Percentiles rank a stretch among this genome's conserved stretches.
These are phyloP conservation scores for Caenorhabditis sulstoni DNA, from an alignment of 2,888 invertebrate genomes.

Conservation along the genomic window DNA sequence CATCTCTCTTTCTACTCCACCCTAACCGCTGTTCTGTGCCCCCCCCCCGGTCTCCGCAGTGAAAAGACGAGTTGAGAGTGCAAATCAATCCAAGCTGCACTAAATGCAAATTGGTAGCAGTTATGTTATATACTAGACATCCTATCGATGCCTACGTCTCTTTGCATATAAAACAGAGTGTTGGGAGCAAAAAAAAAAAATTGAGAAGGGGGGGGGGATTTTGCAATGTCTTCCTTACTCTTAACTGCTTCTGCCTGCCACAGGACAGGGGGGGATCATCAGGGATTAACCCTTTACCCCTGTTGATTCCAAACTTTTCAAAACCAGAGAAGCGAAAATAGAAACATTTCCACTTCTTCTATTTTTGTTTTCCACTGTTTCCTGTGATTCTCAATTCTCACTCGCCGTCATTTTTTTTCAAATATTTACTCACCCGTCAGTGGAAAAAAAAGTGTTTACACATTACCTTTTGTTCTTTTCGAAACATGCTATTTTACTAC, in stretches of 20 bases:
- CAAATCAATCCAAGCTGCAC: constrained; percentile 57
- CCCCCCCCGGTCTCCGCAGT: constrained; percentile 1
- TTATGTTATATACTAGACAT: constrained; percentile 44
- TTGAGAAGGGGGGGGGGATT: too few relatives aligned
- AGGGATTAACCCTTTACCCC: constrained; percentile 14
- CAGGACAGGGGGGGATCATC: constrained; percentile 5
- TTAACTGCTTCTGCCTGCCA: constrained; percentile 5
- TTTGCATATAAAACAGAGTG: background rate
- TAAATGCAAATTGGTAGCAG: constrained; percentile 56
- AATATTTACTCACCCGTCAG: too few relatives aligned
- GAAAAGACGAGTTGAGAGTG: constrained; percentile 24
- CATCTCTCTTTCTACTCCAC: constrained; percentile 6
- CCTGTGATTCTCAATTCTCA: too few relatives aligned
- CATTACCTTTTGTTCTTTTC: too few relatives aligned
- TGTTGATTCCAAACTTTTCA: background rate
- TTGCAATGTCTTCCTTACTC: constrained; percentile 16
- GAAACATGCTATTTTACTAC: too few relatives aligned
- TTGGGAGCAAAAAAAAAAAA: too few relatives aligned
- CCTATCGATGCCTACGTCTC: constrained; percentile 4
- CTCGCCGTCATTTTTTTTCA: too few relatives aligned
- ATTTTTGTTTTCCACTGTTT: background rate
- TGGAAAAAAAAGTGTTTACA: too few relatives aligned
- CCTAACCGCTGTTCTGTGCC: constrained; percentile 13
- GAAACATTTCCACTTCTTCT: background rate
- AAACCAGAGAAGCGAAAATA: background rate